These are phyloP conservation scores for Lysandra bellargus DNA, from an alignment of 2,888 invertebrate genomes.

Conservation along the genomic window DNA sequence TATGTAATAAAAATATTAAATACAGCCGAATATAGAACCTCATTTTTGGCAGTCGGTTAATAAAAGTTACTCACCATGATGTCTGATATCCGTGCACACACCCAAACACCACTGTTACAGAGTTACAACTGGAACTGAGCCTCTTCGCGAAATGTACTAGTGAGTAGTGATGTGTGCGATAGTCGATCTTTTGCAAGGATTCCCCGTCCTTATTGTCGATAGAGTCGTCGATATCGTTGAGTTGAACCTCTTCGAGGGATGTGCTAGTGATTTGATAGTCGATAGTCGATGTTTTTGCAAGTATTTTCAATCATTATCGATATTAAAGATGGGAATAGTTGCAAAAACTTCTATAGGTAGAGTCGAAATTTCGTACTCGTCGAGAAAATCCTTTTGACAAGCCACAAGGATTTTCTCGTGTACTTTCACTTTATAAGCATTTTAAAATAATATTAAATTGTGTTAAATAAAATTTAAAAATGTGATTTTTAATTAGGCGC, in stretches of 20 bases:
- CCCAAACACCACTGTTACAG: conserved; percentile 31
- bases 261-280: neutral
- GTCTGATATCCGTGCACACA: conserved; percentile 4
- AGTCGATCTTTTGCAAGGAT: conserved; percentile 13
- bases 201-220: neutral
- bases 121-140: conserved; percentile 57
- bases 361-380: too few species aligned
- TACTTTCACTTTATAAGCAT: neutral
- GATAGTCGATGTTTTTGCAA: neutral
- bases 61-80: conserved; percentile 6
- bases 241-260: neutral
- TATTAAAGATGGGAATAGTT: too few species aligned
- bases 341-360: too few species aligned
- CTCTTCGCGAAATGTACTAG: neutral
- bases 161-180: neutral
- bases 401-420: neutral
- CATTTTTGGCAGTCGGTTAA: neutral
- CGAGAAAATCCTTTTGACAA: too few species aligned
- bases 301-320: too few species aligned
- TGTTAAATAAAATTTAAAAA: too few species aligned
- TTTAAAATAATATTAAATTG: too few species aligned
- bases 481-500: neutral
- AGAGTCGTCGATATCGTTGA: neutral
- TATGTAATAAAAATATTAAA: too few species aligned
- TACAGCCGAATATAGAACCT: neutral